Conservation (phyloP, 2,888 invertebrate species). For the Tanytarsus gracilentus region DNA sequence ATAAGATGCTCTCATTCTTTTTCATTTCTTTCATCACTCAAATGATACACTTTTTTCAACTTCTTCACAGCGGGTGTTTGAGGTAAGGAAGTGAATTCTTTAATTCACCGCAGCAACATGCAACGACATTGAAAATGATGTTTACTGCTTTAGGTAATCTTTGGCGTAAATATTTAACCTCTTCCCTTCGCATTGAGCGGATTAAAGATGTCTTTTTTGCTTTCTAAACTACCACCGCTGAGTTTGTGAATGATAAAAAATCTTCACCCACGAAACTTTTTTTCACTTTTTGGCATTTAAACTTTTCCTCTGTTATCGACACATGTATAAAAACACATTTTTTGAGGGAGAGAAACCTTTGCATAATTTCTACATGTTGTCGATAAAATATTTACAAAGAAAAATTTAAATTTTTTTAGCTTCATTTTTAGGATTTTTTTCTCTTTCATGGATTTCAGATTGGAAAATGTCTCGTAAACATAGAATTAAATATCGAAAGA, state of each 20-base stretch:
- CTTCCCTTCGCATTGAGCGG: slow-evolving; percentile 1
- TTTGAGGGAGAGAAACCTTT: neutral
- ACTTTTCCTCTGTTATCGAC: too few relatives aligned
- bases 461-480: too few relatives aligned
- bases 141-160: slow-evolving; percentile 20
- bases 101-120: neutral
- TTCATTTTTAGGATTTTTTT: neutral
- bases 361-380: slow-evolving; percentile 9
- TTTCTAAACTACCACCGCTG: slow-evolving; percentile 7
- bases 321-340: neutral
- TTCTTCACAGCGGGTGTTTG: neutral
- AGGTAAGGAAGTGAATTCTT: neutral
- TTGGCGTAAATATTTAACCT: slow-evolving; percentile 17
- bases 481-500: too few relatives aligned
- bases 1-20: slow-evolving; percentile 11
- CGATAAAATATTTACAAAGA: slow-evolving; percentile 14
- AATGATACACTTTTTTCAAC: slow-evolving; percentile 1
- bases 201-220: slow-evolving; percentile 1
- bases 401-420: slow-evolving; percentile 20
- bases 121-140: slow-evolving; percentile 19
- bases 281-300: too few relatives aligned
- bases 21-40: too few relatives aligned
- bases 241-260: slow-evolving; percentile 8
- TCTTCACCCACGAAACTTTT: too few relatives aligned
- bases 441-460: neutral